Evolutionary conservation across 2,888 invertebrate genomes (phyloP).

Genomic region (Archaeoteleia sp.): DNA sequence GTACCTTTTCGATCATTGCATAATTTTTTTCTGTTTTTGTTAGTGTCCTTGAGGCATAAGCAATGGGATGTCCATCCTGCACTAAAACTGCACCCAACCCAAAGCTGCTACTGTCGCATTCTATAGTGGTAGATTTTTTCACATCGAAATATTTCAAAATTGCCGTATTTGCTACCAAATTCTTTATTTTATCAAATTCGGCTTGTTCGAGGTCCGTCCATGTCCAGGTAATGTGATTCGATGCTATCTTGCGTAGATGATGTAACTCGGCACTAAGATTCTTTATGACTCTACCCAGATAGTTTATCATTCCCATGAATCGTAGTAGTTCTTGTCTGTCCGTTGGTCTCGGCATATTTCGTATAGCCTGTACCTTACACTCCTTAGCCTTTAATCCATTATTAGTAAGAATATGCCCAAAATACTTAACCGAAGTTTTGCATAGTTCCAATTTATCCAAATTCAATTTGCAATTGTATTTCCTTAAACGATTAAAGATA

Average conservation of each 20-base stretch:
- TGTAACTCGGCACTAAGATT: constrained; percentile 12
- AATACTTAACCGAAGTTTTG: constrained; percentile 12
- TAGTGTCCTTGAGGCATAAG: constrained; percentile 63
- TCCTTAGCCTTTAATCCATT: constrained; percentile 12
- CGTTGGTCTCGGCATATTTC: constrained; percentile 1
- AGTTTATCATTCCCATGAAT: constrained; percentile 21
- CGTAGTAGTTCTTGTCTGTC: constrained; percentile 10
- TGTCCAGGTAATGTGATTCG: too few relatives aligned
- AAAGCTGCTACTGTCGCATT: constrained; percentile 32
- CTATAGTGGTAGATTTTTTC: constrained; percentile 14
- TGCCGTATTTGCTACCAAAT: constrained; percentile 1
- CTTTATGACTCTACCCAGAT: constrained; percentile 1
- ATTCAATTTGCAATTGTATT: constrained; percentile 15
- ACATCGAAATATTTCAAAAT: constrained; percentile 13
- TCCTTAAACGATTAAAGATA: background rate
- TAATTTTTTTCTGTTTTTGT: constrained; percentile 57
- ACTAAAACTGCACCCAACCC: constrained; percentile 63
- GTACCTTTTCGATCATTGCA: constrained; percentile 65
- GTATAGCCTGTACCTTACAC: constrained; percentile 1
- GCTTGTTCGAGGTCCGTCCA: constrained; percentile 7
- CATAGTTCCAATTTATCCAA: constrained; percentile 7
- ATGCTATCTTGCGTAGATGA: constrained; percentile 2
- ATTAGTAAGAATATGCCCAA: constrained; percentile 15
- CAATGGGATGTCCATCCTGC: constrained; percentile 63
- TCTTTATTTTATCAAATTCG: constrained; percentile 9